These are phyloP conservation scores for Lagenorhynchus albirostris DNA, from an alignment of 2,113 vertebrate species.

Conservation along the genomic window DNA sequence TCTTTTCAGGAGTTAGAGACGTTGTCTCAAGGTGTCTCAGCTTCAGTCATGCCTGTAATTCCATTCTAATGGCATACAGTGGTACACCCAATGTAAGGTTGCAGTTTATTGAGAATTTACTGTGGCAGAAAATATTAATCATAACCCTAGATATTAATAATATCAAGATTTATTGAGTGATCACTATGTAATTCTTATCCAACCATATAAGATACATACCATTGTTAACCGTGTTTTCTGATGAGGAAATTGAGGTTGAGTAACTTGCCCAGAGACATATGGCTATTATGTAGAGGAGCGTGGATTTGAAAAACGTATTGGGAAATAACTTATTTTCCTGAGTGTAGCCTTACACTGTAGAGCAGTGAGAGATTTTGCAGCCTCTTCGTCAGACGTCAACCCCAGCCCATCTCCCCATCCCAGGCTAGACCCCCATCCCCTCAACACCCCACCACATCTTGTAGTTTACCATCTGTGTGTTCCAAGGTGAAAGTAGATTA, in stretches of 20 bases:
- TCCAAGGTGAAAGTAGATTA: background rate
- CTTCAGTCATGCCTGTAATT: background rate
- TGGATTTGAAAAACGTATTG: background rate
- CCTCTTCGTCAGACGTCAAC: background rate
- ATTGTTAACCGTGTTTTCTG: background rate
- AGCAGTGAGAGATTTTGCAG: background rate
- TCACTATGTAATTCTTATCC: background rate
- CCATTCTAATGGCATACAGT: background rate
- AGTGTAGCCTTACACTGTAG: background rate
- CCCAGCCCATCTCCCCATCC: accelerated
- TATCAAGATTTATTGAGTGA: background rate
- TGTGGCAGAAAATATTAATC: background rate
- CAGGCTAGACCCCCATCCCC: background rate
- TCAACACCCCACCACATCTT: background rate
- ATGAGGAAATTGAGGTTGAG: background rate
- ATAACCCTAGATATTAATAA: background rate
- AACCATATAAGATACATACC: background rate
- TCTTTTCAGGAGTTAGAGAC: background rate
- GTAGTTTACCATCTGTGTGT: background rate
- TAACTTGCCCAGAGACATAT: background rate
- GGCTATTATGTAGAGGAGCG: background rate
- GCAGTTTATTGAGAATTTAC: background rate
- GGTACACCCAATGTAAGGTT: background rate
- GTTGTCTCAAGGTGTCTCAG: background rate
- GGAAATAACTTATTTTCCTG: background rate